Evolutionary conservation across 2,888 invertebrate species (phyloP), one percentile per base, ranked within the genome.

Genomic region (Zonitis immaculata): DNA sequence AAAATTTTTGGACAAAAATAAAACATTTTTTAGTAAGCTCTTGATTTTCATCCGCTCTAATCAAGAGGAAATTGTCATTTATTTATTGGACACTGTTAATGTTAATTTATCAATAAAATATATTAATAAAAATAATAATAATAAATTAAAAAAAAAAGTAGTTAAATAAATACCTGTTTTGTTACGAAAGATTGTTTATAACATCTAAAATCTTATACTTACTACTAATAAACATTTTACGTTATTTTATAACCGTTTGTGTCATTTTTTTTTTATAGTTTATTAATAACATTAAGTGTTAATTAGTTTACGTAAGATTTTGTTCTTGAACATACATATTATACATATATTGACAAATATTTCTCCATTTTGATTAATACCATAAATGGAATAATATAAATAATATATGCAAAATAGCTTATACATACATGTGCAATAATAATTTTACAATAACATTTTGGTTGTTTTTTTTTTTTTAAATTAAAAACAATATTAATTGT

Each of bases 271-370:
- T 22, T 22, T n/a, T n/a, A n/a, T n/a, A n/a, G n/a, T n/a, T n/a
- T 9, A 11, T 54, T 45, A 50, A 26, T 49, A 54, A 54, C 44
- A 42, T 51, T 54, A 49, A 47, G 51, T 45, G 55, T 46, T 55
- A 55, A 51, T 51, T 51, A 55, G 44, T 51, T 39, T 55, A 49
- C 51, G 47, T 43, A 55, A 55, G 42, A 39, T 44, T n/a, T 26
- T 39, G 11, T 12, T 51, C 44, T 47, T 51, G 27, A 35, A 42
- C 32, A 55, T n/a, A n/a, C n/a, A n/a, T n/a, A n/a, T n/a, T n/a
- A n/a, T n/a, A n/a, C n/a, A n/a, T 51, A 51, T 55, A 51, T 55
- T 51, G 49, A 49, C 48, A 55, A 48, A 39, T 18, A 18, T 39
- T 18, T 39, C 18, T 39, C 11, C 43, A 20, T 45, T 51, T 48